Evolutionary conservation across 2,113 vertebrate species (phyloP).

Genomic region (Mustela nigripes): DNA sequence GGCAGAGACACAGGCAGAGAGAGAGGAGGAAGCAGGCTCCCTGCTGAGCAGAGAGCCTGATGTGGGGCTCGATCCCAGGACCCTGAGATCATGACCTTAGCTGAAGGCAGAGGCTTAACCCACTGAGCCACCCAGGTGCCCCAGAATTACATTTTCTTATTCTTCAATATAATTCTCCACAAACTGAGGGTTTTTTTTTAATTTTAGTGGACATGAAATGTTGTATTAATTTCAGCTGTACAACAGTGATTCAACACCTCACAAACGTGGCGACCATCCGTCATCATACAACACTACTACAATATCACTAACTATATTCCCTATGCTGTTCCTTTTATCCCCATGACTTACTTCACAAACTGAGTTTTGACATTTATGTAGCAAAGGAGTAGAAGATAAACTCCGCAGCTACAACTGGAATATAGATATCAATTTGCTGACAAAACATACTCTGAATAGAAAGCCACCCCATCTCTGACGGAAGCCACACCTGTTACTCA

Average conservation of each 20-base stretch:
- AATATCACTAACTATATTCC: not conserved
- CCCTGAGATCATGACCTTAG: too few relatives aligned
- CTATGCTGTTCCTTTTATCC: not conserved
- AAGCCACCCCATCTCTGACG: not conserved
- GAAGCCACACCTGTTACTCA: not conserved
- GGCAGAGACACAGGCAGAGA: too few relatives aligned
- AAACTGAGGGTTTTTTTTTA: not conserved
- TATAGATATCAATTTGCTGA: not conserved
- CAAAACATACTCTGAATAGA: not conserved
- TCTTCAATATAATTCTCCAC: conserved; percentile 13
- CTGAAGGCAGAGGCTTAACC: too few relatives aligned
- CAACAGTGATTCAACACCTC: not conserved
- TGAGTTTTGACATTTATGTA: conserved; percentile 35
- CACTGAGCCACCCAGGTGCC: too few relatives aligned
- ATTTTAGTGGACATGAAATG: not conserved
- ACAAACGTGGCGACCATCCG: not conserved
- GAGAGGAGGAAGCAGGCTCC: too few relatives aligned
- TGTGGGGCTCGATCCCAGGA: too few relatives aligned
- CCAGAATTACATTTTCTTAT: not conserved
- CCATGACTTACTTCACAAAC: not conserved
- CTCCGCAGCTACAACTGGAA: not conserved
- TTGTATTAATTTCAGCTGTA: not conserved
- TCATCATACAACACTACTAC: not conserved
- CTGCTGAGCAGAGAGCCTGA: too few relatives aligned
- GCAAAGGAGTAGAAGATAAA: not conserved